phyloP scores from a whole-genome alignment of 1,140 invertebrate species.

The Hypothenemus hampei region DNA sequence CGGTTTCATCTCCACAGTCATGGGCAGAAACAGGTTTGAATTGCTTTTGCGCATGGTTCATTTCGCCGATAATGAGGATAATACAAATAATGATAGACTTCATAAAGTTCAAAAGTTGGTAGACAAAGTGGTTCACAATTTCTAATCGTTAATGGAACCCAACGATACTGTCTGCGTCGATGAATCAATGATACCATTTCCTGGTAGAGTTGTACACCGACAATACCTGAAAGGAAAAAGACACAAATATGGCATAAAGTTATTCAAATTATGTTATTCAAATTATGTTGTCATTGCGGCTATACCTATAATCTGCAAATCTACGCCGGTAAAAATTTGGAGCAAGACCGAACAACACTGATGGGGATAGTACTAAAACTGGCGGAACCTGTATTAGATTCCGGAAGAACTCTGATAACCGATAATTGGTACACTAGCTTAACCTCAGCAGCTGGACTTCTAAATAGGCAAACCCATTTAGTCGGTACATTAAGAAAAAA shows the following conservation, averaged over 20 bases:
- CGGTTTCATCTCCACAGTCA: too few relatives aligned
- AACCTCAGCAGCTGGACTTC: constrained; percentile 35
- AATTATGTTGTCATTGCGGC: constrained; percentile 35
- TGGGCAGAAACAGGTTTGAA: constrained; percentile 39
- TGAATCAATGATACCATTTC: constrained; percentile 43
- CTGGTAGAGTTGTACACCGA: constrained; percentile 38
- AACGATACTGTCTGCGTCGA: constrained; percentile 39
- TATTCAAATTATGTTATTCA: constrained; percentile 45
- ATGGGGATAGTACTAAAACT: constrained; percentile 29
- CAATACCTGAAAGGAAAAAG: constrained; percentile 41
- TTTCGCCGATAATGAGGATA: constrained; percentile 36
- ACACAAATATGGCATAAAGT: constrained; percentile 43
- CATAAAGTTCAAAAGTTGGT: constrained; percentile 36
- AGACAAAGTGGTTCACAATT: constrained; percentile 33
- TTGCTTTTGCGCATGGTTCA: constrained; percentile 36
- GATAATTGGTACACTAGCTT: constrained; percentile 47
- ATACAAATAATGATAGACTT: constrained; percentile 23
- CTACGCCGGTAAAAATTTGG: constrained; percentile 34
- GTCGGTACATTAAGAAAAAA: constrained; percentile 38
- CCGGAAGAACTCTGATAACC: constrained; percentile 41
- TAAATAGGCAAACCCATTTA: constrained; percentile 28
- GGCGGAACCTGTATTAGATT: constrained; percentile 31
- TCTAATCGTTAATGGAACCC: constrained; percentile 34
- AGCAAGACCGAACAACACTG: constrained; percentile 21
- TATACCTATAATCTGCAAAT: constrained; percentile 37